Percentiles rank a stretch among this genome's conserved stretches.
These are phyloP conservation scores for Polia nebulosa DNA, from an alignment of 2,888 invertebrate species.

Conservation along the genomic window DNA sequence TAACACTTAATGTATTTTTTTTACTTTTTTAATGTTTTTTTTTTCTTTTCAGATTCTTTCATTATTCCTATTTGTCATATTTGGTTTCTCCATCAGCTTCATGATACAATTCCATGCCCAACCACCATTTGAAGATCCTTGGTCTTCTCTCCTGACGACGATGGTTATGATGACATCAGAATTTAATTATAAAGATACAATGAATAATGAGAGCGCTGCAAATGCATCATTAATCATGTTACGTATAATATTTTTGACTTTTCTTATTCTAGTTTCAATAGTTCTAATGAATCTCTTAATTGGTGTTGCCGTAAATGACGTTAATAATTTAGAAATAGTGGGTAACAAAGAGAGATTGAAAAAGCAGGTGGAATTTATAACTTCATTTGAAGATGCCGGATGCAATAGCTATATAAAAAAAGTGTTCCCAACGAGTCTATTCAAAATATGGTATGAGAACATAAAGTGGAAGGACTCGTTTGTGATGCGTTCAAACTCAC, in stretches of 20 bases:
- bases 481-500: not conserved
- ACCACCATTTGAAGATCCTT: not conserved
- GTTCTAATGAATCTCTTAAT: not conserved
- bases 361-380: slow-evolving; percentile 87
- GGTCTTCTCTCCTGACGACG: not conserved
- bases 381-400: not conserved
- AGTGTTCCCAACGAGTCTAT: not conserved
- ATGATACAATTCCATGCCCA: slow-evolving; percentile 74
- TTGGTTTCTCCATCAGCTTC: slow-evolving; percentile 90
- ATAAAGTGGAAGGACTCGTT: not conserved
- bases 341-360: slow-evolving; percentile 76
- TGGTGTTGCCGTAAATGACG: not conserved
- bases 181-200: not conserved
- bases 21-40: too few species aligned
- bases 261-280: not conserved
- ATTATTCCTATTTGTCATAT: slow-evolving; percentile 84
- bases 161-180: not conserved
- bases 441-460: not conserved
- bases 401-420: not conserved
- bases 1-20: too few species aligned
- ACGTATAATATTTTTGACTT: not conserved
- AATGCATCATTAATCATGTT: not conserved
- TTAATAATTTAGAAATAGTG: not conserved
- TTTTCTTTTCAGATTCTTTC: slow-evolving; percentile 85
- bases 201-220: not conserved